Evolutionary conservation across 35 echinoderm and acorn worm genomes (phyloP).

Genomic region (Amphiura filiformis): DNA sequence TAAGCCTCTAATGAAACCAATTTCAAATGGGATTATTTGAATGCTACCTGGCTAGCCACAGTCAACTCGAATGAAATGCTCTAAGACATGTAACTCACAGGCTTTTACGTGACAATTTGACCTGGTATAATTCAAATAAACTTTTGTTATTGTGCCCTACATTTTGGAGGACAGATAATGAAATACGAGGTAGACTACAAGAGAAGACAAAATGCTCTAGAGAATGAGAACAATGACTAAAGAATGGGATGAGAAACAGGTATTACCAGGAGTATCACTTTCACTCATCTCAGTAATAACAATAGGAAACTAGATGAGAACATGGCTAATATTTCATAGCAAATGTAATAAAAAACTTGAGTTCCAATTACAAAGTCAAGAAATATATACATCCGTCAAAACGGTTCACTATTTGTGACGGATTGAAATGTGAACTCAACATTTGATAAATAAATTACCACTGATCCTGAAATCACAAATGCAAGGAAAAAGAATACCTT

Average conservation of each 20-base stretch:
- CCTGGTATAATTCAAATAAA: neutral
- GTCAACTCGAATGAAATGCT: no score
- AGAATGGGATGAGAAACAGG: neutral
- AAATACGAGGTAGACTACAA: neutral
- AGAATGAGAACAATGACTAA: neutral
- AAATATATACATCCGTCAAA: no score
- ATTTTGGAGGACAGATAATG: neutral
- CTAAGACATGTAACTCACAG: no score
- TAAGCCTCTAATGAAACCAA: neutral
- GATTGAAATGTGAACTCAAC: no score
- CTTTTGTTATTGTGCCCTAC: neutral
- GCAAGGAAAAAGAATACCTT: no score
- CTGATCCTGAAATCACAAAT: no score
- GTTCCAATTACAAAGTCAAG: no score
- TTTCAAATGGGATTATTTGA: neutral
- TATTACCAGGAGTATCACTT: neutral
- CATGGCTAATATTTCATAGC: no score
- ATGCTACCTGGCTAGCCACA: no score
- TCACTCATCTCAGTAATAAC: neutral
- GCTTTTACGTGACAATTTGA: slow-evolving; percentile 1
- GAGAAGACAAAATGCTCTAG: neutral
- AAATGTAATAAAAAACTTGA: no score
- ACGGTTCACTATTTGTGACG: no score
- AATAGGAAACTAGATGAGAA: neutral
- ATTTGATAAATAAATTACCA: no score